These are phyloP conservation scores for Eristalis intricaria DNA, from an alignment of 2,888 invertebrate species.

Conservation along the genomic window DNA sequence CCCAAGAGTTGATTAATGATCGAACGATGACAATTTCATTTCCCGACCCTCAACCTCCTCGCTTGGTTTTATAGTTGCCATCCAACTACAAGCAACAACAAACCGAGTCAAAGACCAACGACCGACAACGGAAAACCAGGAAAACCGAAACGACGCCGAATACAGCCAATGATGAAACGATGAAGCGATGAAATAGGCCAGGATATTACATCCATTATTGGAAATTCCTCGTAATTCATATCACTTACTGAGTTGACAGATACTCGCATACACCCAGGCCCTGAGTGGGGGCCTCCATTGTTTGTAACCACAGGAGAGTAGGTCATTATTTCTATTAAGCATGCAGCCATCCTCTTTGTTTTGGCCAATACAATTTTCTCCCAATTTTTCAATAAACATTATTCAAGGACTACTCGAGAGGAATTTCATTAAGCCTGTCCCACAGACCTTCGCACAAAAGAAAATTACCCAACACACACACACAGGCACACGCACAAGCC, in stretches of 20 bases:
- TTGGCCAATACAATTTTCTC: slow-evolving; percentile 38
- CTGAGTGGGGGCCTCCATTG: not conserved
- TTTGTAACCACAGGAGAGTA: slow-evolving; percentile 15
- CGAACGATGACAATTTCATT: slow-evolving; percentile 54
- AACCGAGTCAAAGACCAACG: slow-evolving; percentile 8
- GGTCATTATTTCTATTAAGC: slow-evolving; percentile 28
- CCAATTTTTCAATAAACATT: slow-evolving; percentile 64
- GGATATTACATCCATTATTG: slow-evolving; percentile 56
- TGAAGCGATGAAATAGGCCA: slow-evolving; percentile 6
- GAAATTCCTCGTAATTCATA: slow-evolving; percentile 60
- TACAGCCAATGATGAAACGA: not conserved
- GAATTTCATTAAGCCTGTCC: slow-evolving; percentile 63
- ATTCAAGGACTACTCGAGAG: slow-evolving; percentile 34
- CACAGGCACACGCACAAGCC: slow-evolving; percentile 9
- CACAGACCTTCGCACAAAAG: not conserved
- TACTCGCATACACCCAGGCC: not conserved
- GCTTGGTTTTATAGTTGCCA: slow-evolving; percentile 9
- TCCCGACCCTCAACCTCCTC: not conserved
- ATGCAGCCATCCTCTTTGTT: slow-evolving; percentile 6
- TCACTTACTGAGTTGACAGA: not conserved
- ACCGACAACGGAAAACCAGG: not conserved
- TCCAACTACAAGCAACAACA: not conserved
- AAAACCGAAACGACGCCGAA: not conserved
- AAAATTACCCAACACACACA: not conserved
- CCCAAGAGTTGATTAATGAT: slow-evolving; percentile 55